Base-by-base conservation (phyloP, 2,888 invertebrate species). In the Lomographa bimaculata region DNA sequence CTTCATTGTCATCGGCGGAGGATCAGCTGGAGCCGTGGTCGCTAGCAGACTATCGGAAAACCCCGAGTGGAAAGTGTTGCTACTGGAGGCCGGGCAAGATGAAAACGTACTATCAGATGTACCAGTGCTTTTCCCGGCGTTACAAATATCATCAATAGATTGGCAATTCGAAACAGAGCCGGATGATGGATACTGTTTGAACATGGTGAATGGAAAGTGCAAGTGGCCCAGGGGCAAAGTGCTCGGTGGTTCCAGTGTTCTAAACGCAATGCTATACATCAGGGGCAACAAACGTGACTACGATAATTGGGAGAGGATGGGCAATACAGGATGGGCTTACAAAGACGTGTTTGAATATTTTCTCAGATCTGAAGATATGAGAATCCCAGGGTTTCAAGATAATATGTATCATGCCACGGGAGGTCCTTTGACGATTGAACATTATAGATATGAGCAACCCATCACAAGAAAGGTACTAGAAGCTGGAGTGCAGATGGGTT, bases 181-280 rank as follows among this genome's bases (percentile, higher is more conserved):
- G 0, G 93, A 93, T 23, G 83, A 91, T 10, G 75, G 78, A 4
- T 94, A 92, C 53, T 96, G 96, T 60, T 82, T 93, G 54, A 91
- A 91, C 14, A 93, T 94, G 93, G 79, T 91, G 19, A 90, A 91
- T 20, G 86, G 82, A 3, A 79, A 86, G 32, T 94, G 94, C 59
- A 92, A 91, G 52, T 95, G 94, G 95, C 95, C 95, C 0, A 90
- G 96, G 11, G 96, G 94, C 0, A 95, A 94, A 82, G 93, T 94
- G 3, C 82, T 96, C 8, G 94, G 94, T 9, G 97, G 97, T 0
- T 94, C 93, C 6, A 96, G 96, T 61, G 94, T 94, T 0, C 79
- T 97, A 1, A 97, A 97, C 71, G 97, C 96, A 7, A 97, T 98
- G 97, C 87, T 96, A 41, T 97, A 97, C 63, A 89, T 97, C 0